Evolutionary conservation across 2,888 invertebrate genomes (phyloP).

Genomic region (Nomada goodeniana): DNA sequence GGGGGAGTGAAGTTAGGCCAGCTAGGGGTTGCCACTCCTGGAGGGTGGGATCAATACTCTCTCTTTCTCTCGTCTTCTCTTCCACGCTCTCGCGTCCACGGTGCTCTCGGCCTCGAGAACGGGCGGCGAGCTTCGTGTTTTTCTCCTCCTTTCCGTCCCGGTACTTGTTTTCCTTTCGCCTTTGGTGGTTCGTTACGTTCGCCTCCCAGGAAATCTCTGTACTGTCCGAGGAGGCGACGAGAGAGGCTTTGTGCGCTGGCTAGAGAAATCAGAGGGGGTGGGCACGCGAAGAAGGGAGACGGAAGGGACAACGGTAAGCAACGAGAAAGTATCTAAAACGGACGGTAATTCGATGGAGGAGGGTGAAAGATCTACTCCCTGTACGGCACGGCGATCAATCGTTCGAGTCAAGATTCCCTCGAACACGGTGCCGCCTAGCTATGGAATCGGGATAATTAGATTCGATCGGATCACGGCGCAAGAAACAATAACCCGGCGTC

Average conservation of each 20-base stretch:
- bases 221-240: not conserved
- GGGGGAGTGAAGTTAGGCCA: constrained; percentile 85
- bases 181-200: constrained; percentile 48
- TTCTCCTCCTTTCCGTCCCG: constrained; percentile 49
- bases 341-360: constrained; percentile 18
- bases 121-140: constrained; percentile 42
- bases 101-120: constrained; percentile 46
- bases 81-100: constrained; percentile 65
- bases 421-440: constrained; percentile 50
- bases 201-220: constrained; percentile 49
- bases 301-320: not conserved
- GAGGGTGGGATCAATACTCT: constrained; percentile 84
- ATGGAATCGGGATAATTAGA: constrained; percentile 70
- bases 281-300: not conserved
- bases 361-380: constrained; percentile 17
- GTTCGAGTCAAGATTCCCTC: constrained; percentile 48
- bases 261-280: not conserved
- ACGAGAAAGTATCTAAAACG: not conserved
- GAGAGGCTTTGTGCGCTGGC: not conserved
- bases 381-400: constrained; percentile 62
- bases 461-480: constrained; percentile 60
- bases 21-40: constrained; percentile 81
- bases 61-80: constrained; percentile 80
- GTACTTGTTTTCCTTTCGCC: constrained; percentile 49
- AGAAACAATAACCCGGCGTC: constrained; percentile 61